Evolutionary conservation across 2,797 vertebrate genomes (phyloP), one percentile per base, ranked within the genome.

Genomic region (Otus scops): DNA sequence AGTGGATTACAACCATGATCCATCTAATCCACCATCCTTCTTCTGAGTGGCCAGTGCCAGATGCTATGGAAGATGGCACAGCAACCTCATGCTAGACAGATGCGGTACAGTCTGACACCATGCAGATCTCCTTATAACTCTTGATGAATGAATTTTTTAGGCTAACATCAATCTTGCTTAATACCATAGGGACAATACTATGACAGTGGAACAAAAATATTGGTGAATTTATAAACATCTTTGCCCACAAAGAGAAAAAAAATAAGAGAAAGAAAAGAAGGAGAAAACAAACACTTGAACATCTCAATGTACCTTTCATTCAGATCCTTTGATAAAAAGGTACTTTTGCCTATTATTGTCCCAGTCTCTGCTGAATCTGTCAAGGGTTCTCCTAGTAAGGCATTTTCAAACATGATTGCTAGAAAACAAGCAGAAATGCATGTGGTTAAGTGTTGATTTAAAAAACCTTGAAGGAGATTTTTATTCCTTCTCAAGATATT

Each of bases 1-100:
- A 93, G 76, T 93, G 89, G 83, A 95, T 95, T 95, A 93, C 77
- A 88, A 47, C 74, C 32, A 28, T 64, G 91, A 93, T 95, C 93
- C 70, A 85, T 95, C 85, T 95, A 94, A 88, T 93, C 93, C 80
- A 88, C 39, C 12, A 30, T 39, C 45, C 67, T 56, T 93, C 85
- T 51, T 60, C 77, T 85, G 77, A 84, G 59, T 67, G 91, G 69
- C 79, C 85, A 65, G 73, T 79, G 80, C 89, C 96, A 97, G 93
- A 92, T 93, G 96, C 88, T 85, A 28, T 10, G 17, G 51, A 79
- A 48, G 70, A 92, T 28, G 54, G 56, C 61, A 70, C 50, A 59
- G 43, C 41, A 78, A 57, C 61, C 63, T 79, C 59, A 17, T 60
- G 67, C 73, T 88, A 85, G 88, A 63, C 92, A 96, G 94, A 79